Evolutionary conservation across 2,113 vertebrate species (phyloP).

Genomic region (Silurus glanis): DNA sequence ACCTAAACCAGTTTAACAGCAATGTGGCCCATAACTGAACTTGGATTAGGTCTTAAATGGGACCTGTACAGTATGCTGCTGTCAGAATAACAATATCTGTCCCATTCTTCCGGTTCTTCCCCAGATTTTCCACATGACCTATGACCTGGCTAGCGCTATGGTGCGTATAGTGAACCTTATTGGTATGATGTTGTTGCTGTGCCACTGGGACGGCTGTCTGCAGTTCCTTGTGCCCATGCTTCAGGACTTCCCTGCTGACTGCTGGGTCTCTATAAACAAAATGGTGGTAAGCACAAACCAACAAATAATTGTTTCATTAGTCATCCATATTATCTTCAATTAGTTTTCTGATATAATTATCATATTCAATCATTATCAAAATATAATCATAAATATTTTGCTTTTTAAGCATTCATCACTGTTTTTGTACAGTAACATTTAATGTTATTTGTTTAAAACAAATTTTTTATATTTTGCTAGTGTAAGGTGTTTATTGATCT

Average conservation of each 20-base stretch:
- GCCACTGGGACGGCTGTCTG: conserved; percentile 97
- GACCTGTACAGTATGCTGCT: conserved; percentile 46
- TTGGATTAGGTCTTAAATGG: conserved; percentile 42
- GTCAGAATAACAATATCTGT: conserved; percentile 32
- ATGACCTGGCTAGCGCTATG: conserved; percentile 96
- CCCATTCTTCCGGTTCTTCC: conserved; percentile 5
- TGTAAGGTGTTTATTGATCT: neutral
- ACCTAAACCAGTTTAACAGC: conserved; percentile 63
- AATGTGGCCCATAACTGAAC: conserved; percentile 50
- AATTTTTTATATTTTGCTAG: neutral
- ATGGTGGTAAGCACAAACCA: conserved; percentile 87
- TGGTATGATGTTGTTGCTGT: conserved; percentile 98
- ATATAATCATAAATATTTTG: too few relatives aligned
- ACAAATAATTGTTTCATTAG: neutral
- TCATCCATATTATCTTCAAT: neutral
- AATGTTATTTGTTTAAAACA: too few relatives aligned
- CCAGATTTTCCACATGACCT: conserved; percentile 99
- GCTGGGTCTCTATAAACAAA: conserved; percentile 96
- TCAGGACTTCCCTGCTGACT: conserved; percentile 93
- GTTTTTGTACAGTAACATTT: too few relatives aligned
- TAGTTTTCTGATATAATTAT: neutral
- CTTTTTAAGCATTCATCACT: too few relatives aligned
- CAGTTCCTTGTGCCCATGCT: conserved; percentile 99
- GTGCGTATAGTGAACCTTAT: conserved; percentile 96
- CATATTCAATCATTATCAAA: too few relatives aligned